These are phyloP conservation scores for Acomys russatus DNA, from an alignment of 2,797 vertebrate species.

Conservation along the genomic window DNA sequence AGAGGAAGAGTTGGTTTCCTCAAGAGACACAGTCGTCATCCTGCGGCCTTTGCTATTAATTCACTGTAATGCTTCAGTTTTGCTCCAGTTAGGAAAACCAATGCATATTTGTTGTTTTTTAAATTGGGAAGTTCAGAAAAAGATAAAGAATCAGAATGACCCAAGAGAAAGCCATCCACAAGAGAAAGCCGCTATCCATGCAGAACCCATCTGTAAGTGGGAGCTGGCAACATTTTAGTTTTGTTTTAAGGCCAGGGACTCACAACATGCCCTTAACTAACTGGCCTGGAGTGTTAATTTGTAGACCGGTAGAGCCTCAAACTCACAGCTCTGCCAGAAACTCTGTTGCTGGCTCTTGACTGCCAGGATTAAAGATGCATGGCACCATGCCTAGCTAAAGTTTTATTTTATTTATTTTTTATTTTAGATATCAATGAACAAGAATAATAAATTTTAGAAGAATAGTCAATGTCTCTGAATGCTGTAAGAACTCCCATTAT, in stretches of 20 bases:
- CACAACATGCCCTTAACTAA: not conserved
- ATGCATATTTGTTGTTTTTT: not conserved
- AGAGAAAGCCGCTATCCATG: constrained; percentile 16
- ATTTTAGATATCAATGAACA: constrained; percentile 57
- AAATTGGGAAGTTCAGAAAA: constrained; percentile 44
- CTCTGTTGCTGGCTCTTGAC: not conserved
- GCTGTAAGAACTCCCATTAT: not conserved
- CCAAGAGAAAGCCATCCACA: no score
- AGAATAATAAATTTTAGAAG: constrained; percentile 10
- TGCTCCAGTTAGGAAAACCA: constrained; percentile 60
- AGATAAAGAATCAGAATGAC: constrained; percentile 40
- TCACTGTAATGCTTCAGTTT: not conserved
- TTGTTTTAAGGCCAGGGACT: not conserved
- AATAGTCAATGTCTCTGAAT: not conserved
- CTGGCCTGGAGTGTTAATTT: not conserved
- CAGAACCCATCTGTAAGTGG: constrained; percentile 17
- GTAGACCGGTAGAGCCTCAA: not conserved
- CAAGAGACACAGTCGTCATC: constrained; percentile 13
- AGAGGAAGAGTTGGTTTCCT: not conserved
- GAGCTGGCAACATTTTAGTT: not conserved
- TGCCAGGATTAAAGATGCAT: not conserved
- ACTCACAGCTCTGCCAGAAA: not conserved
- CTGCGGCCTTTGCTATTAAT: constrained; percentile 8
- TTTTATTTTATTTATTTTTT: not conserved
- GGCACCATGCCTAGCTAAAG: not conserved